These are phyloP conservation scores for Lithobius niger DNA, from an alignment of 1,140 invertebrate species.

Conservation along the genomic window DNA sequence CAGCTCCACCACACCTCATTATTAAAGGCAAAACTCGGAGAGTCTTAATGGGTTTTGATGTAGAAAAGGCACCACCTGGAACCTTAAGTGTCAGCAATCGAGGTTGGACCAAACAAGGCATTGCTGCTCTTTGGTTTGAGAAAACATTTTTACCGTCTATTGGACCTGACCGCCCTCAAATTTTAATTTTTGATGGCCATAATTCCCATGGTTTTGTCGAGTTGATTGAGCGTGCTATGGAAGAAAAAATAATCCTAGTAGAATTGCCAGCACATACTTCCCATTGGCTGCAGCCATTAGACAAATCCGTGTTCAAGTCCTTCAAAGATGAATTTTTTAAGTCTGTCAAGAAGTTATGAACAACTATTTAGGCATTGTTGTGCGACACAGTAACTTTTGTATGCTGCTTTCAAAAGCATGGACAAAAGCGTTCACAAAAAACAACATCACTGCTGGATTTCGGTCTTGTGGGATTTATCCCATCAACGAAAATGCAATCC, in stretches of 20 bases:
- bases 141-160: background rate
- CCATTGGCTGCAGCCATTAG: conserved; percentile 4
- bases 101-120: conserved; percentile 1
- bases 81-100: background rate
- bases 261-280: background rate
- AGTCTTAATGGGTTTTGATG: background rate
- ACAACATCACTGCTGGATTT: background rate
- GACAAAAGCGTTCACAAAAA: background rate
- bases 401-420: background rate
- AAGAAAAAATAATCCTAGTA: background rate
- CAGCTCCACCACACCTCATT: background rate
- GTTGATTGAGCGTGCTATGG: background rate
- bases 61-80: background rate
- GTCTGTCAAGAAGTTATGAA: background rate
- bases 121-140: conserved; percentile 2
- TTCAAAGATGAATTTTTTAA: background rate
- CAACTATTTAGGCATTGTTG: background rate
- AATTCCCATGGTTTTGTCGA: background rate
- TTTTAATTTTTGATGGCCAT: conserved; percentile 5
- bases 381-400: background rate
- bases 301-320: background rate
- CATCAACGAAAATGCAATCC: too few relatives aligned
- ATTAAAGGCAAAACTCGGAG: background rate
- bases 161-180: background rate
- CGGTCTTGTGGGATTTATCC: background rate